Evolutionary conservation across 2,113 vertebrate genomes (phyloP), one percentile per base, ranked within the genome.

Genomic region (Thermophis baileyi): DNA sequence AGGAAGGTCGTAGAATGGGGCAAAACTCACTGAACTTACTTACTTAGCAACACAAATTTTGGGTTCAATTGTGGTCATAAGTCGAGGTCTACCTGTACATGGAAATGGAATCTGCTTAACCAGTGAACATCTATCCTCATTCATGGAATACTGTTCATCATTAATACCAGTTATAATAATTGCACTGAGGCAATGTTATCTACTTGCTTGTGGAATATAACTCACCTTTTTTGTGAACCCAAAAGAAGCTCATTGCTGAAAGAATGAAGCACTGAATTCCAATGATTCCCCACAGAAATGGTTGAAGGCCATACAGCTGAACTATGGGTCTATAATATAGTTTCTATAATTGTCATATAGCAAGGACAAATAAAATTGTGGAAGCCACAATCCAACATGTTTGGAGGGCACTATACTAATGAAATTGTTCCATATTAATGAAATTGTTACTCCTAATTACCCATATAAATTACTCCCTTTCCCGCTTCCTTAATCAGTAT

Each of bases 391-490:
- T 40, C 35, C 74, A 81, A 40, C 69, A 40, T 40, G 16, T 81
- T 81, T 81, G 74, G 18, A 81, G 35, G 7, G 6, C 18, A 81
- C 35, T 22, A 81, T 40, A 40, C 20, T 81, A 81, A 81, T 81
- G 35, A 22, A 22, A 22, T 40, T 40, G 7, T 81, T 81, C 35
- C 18, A 40, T 20, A 40, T 40, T 44, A 81, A 44, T 40, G 74
- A 22, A 22, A 22, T 81, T 40, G 35, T 81, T 1, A 30, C 92
- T 63, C 44, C 46, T 81, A 27, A 25, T 18, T 90, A 44, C 20
- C 88, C 10, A 8, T 90, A 69, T 50, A 63, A 53, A 94, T 90
- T 27, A 86, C 85, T 88, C 90, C 91, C n/a, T 74, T 22, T 93
- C 91, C 57, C 91, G 50, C 74, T 90, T 93, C 90, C 47, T 60